Base-by-base conservation (phyloP, 1,140 invertebrate species). In the Pararge aegeria region DNA sequence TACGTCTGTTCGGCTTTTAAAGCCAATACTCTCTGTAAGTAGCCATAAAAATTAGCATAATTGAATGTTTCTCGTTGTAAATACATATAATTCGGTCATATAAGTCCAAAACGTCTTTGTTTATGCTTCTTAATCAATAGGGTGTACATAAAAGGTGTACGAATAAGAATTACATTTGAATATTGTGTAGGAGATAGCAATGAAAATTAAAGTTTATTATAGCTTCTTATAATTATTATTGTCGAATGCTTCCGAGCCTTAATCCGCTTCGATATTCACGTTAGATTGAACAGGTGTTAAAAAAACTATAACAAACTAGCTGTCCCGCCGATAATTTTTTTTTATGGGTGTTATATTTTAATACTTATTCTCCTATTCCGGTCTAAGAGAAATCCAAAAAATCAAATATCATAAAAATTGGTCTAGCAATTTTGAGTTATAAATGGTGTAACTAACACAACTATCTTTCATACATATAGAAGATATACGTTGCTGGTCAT, bases 11-110 rank as follows among this genome's bases (percentile, higher is more conserved):
- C 51, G 63, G 54, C 70, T 80, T 72, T 84, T 79, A 78, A 83
- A 81, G 69, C 73, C 68, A 50, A 76, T 78, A 74, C 68, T 50
- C 70, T 75, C 74, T 61, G 76, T 79, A 80, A 85, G 76, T 75
- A 78, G 75, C 70, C 46, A 80, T 87, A 86, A 86, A 82, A 80
- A 87, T 89, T 85, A 73, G 78, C 86, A 89, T 89, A 89, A 86
- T 82, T 83, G 81, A 82, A 85, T 78, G 78, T 78, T 78, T 80
- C 68, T 80, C 62, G 66, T 73, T 73, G 75, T 83, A 77, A 78
- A 83, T 75, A 81, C 78, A 75, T 73, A 80, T 81, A 68, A 82
- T 78, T 75, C 66, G 75, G 67, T 74, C 75, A 59, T 76, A 75
- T 75, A 78, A 70, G 68, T 72, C 61, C 60, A 61, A 68, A 75